A percentile compares a stretch with the other conserved stretches of the same genome.
These are phyloP conservation scores for Planiliza haematocheilus DNA, from an alignment of 2,113 vertebrate genomes.

Conservation along the genomic window DNA sequence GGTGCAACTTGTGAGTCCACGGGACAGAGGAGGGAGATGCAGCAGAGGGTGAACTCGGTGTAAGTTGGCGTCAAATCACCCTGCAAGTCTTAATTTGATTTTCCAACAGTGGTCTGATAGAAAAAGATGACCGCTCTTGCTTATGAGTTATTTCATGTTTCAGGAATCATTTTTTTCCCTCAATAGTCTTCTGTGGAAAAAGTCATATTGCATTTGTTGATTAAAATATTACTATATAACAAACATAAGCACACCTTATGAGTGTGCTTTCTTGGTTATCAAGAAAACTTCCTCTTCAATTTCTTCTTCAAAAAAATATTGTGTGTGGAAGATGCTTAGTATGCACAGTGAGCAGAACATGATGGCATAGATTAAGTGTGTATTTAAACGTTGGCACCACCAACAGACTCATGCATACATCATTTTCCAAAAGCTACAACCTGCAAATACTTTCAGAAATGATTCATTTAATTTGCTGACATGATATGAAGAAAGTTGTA, in stretches of 20 bases:
- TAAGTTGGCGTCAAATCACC: slow-evolving; percentile 75
- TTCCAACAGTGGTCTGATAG: background rate
- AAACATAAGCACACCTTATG: background rate
- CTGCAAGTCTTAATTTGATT: background rate
- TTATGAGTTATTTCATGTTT: background rate
- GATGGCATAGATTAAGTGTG: no score
- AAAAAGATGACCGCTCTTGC: background rate
- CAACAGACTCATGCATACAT: no score
- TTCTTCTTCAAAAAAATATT: background rate
- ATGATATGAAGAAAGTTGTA: background rate
- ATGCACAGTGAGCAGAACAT: background rate
- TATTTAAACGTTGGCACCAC: no score
- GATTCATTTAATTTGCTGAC: background rate
- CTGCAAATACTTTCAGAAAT: no score
- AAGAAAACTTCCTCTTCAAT: background rate
- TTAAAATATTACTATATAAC: background rate
- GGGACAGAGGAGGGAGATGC: slow-evolving; percentile 75
- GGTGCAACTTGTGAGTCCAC: slow-evolving; percentile 70
- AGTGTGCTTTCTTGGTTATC: background rate
- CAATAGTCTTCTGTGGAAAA: background rate
- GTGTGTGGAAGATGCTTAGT: background rate
- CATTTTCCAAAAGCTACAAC: no score
- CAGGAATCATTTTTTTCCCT: background rate
- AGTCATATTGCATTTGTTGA: background rate
- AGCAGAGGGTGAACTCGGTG: slow-evolving; percentile 82